phyloP scores from a whole-genome alignment of 2,113 vertebrate genomes.

The Australoheros scitulus region DNA sequence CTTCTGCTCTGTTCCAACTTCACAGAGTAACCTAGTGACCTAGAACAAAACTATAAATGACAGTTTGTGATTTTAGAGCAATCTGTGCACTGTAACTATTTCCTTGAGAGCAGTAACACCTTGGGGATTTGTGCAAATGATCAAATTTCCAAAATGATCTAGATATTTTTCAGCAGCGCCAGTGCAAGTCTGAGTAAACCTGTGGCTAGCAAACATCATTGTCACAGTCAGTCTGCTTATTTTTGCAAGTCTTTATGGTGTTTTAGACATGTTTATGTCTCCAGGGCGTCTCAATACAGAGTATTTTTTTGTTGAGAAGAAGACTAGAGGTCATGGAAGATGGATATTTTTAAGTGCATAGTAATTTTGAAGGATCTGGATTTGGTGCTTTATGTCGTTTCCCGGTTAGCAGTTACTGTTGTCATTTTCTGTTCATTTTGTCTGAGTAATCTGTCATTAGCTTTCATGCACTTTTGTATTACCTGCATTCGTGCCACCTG shows the following conservation, averaged over 20 bases:
- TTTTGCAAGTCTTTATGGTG: background rate
- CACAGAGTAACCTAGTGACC: background rate
- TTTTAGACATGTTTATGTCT: background rate
- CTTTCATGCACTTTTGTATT: background rate
- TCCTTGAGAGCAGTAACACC: too few relatives aligned
- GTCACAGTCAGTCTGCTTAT: background rate
- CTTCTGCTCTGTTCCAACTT: background rate
- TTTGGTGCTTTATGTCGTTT: background rate
- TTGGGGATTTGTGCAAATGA: too few relatives aligned
- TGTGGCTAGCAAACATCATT: background rate
- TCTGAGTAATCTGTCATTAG: background rate
- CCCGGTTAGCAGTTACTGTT: background rate
- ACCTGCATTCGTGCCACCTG: background rate
- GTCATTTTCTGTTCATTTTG: background rate
- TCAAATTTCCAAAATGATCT: background rate
- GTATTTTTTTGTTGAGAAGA: background rate
- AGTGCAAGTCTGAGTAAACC: background rate
- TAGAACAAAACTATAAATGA: background rate
- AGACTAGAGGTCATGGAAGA: background rate
- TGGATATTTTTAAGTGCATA: background rate
- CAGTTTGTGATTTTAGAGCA: too few relatives aligned
- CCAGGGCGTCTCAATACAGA: background rate
- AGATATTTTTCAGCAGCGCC: background rate
- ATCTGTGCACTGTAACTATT: accelerated
- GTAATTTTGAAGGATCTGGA: background rate